phyloP scores from a whole-genome alignment of 2,888 invertebrate species.

The Phrixothrix hirtus region DNA sequence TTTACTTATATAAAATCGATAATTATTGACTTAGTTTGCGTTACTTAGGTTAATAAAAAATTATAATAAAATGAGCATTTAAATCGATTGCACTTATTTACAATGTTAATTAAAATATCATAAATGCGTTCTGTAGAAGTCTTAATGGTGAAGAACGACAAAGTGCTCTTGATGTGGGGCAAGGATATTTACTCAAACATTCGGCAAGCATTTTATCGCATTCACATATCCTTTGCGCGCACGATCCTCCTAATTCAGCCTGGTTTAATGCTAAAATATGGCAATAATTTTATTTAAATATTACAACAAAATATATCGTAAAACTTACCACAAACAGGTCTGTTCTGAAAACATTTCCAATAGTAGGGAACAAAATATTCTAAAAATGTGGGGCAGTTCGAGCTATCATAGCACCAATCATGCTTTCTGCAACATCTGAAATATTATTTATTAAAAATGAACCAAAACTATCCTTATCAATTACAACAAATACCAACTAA shows the following conservation, averaged over 20 bases:
- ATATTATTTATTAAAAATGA: slow-evolving; percentile 19
- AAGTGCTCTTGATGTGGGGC: slow-evolving; percentile 71
- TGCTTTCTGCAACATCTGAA: slow-evolving; percentile 81
- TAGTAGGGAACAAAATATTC: slow-evolving; percentile 87
- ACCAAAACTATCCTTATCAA: too few species aligned
- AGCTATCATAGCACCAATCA: slow-evolving; percentile 81
- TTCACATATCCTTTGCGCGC: slow-evolving; percentile 79
- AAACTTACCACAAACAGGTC: slow-evolving; percentile 73
- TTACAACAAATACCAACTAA: too few species aligned
- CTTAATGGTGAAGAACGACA: slow-evolving; percentile 75
- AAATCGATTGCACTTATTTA: neutral
- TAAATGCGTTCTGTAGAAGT: slow-evolving; percentile 73
- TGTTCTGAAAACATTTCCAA: slow-evolving; percentile 81
- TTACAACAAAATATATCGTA: neutral
- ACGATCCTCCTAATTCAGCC: slow-evolving; percentile 65
- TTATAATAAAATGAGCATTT: slow-evolving; percentile 1
- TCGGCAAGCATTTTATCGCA: slow-evolving; percentile 80
- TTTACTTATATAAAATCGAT: neutral
- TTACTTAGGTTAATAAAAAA: neutral
- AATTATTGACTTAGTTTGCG: neutral
- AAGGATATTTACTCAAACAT: slow-evolving; percentile 75
- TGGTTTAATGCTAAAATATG: slow-evolving; percentile 60
- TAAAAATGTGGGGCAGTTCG: slow-evolving; percentile 77
- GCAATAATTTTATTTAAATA: slow-evolving; percentile 1
- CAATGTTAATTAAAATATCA: slow-evolving; percentile 54